Evolutionary conservation across 1,140 invertebrate genomes (phyloP), one percentile per base, ranked within the genome.

Genomic region (Samia ricini): DNA sequence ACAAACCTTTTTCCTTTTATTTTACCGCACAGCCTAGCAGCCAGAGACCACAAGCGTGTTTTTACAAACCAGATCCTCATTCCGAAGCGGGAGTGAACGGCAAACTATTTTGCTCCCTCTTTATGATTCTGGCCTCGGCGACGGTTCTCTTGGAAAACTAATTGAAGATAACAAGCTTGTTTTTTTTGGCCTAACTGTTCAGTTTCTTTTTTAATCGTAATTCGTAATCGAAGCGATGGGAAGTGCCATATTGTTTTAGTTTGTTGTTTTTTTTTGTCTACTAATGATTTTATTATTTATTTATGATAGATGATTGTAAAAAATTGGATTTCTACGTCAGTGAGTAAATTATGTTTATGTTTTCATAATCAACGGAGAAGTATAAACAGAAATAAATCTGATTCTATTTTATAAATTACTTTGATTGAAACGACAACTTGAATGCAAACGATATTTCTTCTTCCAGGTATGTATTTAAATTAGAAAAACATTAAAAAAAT

Each of bases 161-260:
- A 86, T 86, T 81, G 78, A 84, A 84, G 74, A 82, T 80, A 88
- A 85, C 79, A 81, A 79, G 68, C 69, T 76, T 77, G 71, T 76
- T 84, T 82, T 78, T n/a, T n/a, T 81, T 71, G 69, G 66, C 64
- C 61, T 71, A 64, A 67, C 69, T 62, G 64, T 64, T 79, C n/a
- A 74, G 71, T 76, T 76, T 69, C 73, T 78, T 81, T 80, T 75
- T 68, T 42, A 72, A 73, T 77, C 62, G 66, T 36, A 65, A n/a
- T n/a, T n/a, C n/a, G 15, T 42, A 1, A 15, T 15, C 33, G 26
- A 42, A 60, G 58, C 69, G 63, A 70, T 64, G 68, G 65, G 71
- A 68, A 66, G 69, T 57, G 52, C 70, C 66, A 76, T 78, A 78
- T 83, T 77, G 77, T 77, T 79, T 82, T 61, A 64, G 61, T 69